phyloP scores from a whole-genome alignment of 2,113 vertebrate genomes.

The Pedionomus torquatus region DNA sequence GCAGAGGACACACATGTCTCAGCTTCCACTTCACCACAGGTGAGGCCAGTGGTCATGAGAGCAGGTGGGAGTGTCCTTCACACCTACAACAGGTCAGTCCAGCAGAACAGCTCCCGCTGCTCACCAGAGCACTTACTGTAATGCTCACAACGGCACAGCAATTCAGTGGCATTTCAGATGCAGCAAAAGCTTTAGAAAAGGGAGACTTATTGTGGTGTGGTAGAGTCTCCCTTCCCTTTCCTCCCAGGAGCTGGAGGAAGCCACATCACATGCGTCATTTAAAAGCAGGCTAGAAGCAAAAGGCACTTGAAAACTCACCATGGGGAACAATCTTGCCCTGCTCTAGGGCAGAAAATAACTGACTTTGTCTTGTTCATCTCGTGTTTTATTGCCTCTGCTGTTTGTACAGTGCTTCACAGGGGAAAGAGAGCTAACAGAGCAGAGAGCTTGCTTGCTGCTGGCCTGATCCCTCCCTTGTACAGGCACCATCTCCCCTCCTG shows the following conservation, averaged over 20 bases:
- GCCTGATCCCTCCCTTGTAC: fast-evolving
- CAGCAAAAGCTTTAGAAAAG: background rate
- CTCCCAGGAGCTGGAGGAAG: background rate
- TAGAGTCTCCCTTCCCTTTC: background rate
- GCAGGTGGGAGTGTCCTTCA: fast-evolving
- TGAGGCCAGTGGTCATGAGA: background rate
- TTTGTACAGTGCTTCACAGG: background rate
- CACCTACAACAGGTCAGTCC: background rate
- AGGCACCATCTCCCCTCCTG: background rate
- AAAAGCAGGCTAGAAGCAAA: background rate
- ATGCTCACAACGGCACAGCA: background rate
- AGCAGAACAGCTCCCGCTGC: background rate
- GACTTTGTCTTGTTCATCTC: background rate
- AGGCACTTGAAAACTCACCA: background rate
- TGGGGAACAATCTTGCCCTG: background rate
- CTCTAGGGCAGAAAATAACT: background rate
- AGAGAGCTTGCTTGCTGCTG: fast-evolving
- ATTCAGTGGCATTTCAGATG: background rate
- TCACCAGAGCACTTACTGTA: background rate
- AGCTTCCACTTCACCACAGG: background rate
- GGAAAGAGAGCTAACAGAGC: fast-evolving
- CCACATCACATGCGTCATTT: background rate
- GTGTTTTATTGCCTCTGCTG: background rate
- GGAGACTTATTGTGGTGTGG: background rate
- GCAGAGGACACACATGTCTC: background rate